These are phyloP conservation scores for Sitophilus oryzae DNA, from an alignment of 1,140 invertebrate genomes.

Conservation along the genomic window DNA sequence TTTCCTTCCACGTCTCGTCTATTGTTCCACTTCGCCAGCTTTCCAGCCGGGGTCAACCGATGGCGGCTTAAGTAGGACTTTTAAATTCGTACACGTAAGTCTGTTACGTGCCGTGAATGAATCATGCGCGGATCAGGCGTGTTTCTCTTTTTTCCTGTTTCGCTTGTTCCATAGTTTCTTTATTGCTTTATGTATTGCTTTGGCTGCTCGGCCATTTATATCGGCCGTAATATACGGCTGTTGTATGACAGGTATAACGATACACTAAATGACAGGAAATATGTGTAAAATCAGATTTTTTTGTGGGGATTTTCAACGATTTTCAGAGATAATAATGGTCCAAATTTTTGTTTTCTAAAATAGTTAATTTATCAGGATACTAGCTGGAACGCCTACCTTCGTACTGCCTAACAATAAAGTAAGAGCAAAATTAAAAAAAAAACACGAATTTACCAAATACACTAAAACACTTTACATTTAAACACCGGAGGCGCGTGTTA, in stretches of 20 bases:
- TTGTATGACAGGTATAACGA: not conserved
- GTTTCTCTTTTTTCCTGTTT: not conserved
- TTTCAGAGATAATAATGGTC: no score
- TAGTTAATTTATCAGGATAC: no score
- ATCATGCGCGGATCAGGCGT: not conserved
- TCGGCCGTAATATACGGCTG: not conserved
- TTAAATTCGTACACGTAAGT: conserved; percentile 11
- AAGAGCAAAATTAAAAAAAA: no score
- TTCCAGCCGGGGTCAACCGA: not conserved
- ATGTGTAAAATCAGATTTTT: no score
- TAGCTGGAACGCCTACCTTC: no score
- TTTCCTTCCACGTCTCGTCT: not conserved
- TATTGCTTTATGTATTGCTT: no score
- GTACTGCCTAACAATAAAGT: no score
- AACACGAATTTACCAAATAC: no score
- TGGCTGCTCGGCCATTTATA: not conserved
- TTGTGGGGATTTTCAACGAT: no score
- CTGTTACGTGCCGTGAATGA: not conserved
- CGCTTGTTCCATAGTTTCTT: not conserved
- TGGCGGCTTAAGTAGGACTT: conserved; percentile 5
- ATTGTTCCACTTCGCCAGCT: conserved; percentile 5
- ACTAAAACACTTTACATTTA: no score
- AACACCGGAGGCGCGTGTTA: no score
- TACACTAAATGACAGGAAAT: not conserved
- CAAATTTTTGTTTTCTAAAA: no score